Base-by-base conservation (phyloP, 1,140 invertebrate species). In the Orchesella cincta region DNA sequence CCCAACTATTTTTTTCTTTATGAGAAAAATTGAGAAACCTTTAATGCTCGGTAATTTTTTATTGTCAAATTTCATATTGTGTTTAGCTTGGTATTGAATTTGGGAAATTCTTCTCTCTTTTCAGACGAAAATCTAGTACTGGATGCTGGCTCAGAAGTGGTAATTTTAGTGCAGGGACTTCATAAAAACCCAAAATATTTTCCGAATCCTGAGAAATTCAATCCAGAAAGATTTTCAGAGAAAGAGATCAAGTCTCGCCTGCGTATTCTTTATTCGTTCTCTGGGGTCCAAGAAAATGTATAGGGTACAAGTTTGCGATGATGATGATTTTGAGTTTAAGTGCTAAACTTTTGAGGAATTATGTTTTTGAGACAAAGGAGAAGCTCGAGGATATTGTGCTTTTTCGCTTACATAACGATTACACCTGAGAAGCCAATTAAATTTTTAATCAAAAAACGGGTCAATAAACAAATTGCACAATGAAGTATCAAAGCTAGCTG, bases 151-250 rank as follows among this genome's bases (percentile, higher is more conserved):
- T 31, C 62, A 29, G 33, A 67, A 8, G 62, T 33, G 28, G 31
- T 67, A 12, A n/a, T 67, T 12, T 26, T 67, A 31, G 26, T 29
- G n/a, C 1, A 26, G 3, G 26, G 26, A 29, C 29, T 67, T 33
- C 62, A 67, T n/a, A n/a, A 67, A 29, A 88, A 39, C 26, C 88
- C 90, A 1, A 86, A 91, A 52, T 86, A 89, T 57, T 89, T 85
- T 79, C 85, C 88, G 18, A 84, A 90, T 71, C 89, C 89, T 3
- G 86, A 89, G 35, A 78, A 80, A 12, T 89, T 87, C 79, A 84
- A 88, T 82, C 88, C 88, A 0, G 87, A 88, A 16, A 46, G 84
- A 2, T 84, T 73, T 46, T n/a, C 23, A 1, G 33, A 31, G 3
- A 35, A 73, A 23, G 39, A 73, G 23, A 23, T 39, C 3, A 5